Evolutionary conservation across 92 coral and sea anemone species (phyloP), one percentile per base, ranked within the genome.

Genomic region (Paramuricea clavata): DNA sequence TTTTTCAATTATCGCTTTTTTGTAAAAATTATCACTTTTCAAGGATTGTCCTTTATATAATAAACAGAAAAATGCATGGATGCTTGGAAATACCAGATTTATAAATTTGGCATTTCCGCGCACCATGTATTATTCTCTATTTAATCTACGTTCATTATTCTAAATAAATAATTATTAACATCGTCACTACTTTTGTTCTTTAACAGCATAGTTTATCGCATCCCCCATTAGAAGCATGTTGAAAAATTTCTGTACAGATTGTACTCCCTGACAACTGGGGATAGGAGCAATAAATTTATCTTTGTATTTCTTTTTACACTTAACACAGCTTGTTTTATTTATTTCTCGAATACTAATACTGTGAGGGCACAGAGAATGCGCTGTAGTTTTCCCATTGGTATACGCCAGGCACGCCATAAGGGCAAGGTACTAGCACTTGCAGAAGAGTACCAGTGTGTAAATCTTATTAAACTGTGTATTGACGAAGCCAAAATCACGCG

Each of bases 391-490:
- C n/a, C n/a, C n/a, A n/a, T n/a, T n/a, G n/a, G n/a, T n/a, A n/a
- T n/a, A 36, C 4, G 42, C 8, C 42, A 36, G 42, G 4, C 4
- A 3, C n/a, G n/a, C n/a, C n/a, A n/a, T n/a, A n/a, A n/a, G n/a
- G n/a, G n/a, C n/a, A n/a, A n/a, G n/a, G n/a, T 76, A 12, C 25
- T 76, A 41, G 69, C 41, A 2, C 67, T 76, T 16, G 82, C 82
- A 8, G 82, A 76, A 47, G 28, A 76, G 27, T 76, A 76, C 19
- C 44, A 49, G n/a, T 54, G 61, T 11, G 44, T 28, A 26, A 36
- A 76, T 33, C 43, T 76, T 1, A 76, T 76, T 4, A 49, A 49
- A 15, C 82, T 50, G 50, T 76, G 82, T 28, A 56, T 76, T 22
- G 12, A 21, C 17, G 27, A 76, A 49, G 17, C 23, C 22, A n/a